Conservation (phyloP, 2,888 invertebrate species). For the Cephus pulcher region DNA sequence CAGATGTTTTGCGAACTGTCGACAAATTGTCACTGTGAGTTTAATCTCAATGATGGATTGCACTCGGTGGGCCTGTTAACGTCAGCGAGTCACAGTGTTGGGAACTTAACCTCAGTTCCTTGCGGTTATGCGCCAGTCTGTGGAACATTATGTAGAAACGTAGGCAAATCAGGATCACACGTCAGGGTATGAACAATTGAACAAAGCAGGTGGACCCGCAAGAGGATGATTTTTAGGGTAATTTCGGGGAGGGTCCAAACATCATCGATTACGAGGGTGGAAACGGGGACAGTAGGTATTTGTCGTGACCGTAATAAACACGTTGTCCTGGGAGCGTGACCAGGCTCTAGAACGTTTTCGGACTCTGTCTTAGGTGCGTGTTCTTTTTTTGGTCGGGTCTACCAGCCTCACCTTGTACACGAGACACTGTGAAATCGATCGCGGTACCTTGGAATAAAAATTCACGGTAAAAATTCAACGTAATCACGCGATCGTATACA, state of each 20-base stretch:
- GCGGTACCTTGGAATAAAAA: neutral
- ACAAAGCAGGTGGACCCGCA: neutral
- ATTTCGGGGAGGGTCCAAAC: neutral
- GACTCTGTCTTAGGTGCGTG: neutral
- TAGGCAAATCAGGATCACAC: neutral
- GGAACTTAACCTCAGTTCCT: neutral
- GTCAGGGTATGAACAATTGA: neutral
- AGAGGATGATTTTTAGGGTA: neutral
- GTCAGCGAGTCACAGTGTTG: neutral
- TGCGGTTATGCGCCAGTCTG: neutral
- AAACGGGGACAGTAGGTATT: neutral
- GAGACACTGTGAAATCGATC: neutral
- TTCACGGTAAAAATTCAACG: slow-evolving; percentile 1
- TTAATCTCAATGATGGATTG: neutral
- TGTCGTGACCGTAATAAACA: neutral
- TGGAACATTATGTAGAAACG: neutral
- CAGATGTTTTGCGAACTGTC: neutral
- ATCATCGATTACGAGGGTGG: neutral
- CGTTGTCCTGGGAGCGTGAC: neutral
- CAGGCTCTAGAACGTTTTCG: neutral
- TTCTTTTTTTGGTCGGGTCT: neutral
- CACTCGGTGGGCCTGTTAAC: neutral
- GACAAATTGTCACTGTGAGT: neutral
- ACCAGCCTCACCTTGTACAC: neutral
- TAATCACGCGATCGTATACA: slow-evolving; percentile 3